These are phyloP conservation scores for Pseudorectes ferrugineus DNA, from an alignment of 2,113 vertebrate species.

Conservation along the genomic window DNA sequence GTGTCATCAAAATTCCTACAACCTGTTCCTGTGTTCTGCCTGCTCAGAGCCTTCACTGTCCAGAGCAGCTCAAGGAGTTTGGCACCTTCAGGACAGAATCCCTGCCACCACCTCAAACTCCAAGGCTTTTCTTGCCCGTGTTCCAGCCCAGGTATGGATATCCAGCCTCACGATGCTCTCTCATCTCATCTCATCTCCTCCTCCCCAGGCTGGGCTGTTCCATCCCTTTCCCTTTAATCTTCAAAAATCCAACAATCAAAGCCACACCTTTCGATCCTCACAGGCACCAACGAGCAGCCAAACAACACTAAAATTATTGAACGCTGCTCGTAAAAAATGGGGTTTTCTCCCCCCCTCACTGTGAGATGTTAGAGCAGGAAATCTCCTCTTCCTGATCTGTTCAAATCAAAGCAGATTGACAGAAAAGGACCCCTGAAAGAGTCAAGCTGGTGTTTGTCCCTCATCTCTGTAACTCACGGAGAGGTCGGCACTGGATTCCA, in stretches of 20 bases:
- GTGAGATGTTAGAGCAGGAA: background rate
- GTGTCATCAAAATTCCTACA: background rate
- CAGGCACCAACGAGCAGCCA: background rate
- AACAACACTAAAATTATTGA: background rate
- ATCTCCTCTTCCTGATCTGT: background rate
- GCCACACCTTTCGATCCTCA: background rate
- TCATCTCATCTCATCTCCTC: background rate
- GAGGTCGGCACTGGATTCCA: background rate
- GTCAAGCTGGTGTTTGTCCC: background rate
- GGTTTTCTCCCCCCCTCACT: fast-evolving
- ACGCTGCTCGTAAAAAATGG: background rate
- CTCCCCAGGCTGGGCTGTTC: background rate
- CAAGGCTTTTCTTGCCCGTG: background rate
- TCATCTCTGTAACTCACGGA: background rate
- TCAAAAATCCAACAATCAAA: background rate
- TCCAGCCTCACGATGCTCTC: background rate
- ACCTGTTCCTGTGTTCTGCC: background rate
- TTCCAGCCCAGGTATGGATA: background rate
- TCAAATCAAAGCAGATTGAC: background rate
- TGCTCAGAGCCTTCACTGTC: background rate
- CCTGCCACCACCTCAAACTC: background rate
- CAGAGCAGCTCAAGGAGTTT: background rate
- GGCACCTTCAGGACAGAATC: background rate
- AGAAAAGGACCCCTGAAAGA: background rate
- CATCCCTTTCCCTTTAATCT: background rate